Conservation (phyloP, 1,140 invertebrate species). For the Ips typographus region DNA sequence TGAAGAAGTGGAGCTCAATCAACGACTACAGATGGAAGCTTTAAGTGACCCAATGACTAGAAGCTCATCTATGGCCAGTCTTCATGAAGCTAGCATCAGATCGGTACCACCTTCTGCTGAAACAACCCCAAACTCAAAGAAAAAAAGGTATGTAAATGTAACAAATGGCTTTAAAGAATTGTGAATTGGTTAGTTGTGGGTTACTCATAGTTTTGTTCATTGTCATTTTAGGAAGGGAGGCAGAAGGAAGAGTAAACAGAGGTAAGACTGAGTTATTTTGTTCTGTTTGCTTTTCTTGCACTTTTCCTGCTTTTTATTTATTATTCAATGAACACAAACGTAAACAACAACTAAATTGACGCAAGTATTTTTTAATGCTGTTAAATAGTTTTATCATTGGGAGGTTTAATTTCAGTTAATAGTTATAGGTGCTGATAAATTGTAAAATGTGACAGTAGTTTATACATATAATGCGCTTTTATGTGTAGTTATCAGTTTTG, state of each 20-base stretch:
- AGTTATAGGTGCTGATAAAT: too few relatives aligned
- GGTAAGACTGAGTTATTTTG: constrained; percentile 26
- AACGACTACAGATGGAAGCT: constrained; percentile 54
- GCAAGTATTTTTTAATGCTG: too few relatives aligned
- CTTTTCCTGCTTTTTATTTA: constrained; percentile 2
- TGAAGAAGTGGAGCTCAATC: constrained; percentile 58
- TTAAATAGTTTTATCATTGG: too few relatives aligned
- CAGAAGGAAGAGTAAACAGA: constrained; percentile 37
- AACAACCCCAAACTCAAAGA: constrained; percentile 33
- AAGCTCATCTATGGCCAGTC: constrained; percentile 59
- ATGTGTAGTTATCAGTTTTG: too few relatives aligned
- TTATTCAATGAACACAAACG: not conserved
- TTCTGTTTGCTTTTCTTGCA: not conserved
- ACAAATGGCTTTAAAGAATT: not conserved
- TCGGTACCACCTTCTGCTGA: constrained; percentile 35
- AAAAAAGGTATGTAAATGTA: constrained; percentile 38
- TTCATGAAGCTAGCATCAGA: constrained; percentile 53
- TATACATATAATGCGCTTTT: too few relatives aligned
- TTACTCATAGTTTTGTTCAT: constrained; percentile 13
- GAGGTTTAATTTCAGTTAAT: too few relatives aligned
- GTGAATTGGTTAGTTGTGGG: not conserved
- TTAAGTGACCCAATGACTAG: constrained; percentile 54
- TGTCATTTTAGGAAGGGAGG: constrained; percentile 38
- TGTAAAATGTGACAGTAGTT: too few relatives aligned
- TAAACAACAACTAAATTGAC: too few relatives aligned